Conservation (phyloP, 1,140 invertebrate genomes). For the Brachionus calyciflorus region DNA sequence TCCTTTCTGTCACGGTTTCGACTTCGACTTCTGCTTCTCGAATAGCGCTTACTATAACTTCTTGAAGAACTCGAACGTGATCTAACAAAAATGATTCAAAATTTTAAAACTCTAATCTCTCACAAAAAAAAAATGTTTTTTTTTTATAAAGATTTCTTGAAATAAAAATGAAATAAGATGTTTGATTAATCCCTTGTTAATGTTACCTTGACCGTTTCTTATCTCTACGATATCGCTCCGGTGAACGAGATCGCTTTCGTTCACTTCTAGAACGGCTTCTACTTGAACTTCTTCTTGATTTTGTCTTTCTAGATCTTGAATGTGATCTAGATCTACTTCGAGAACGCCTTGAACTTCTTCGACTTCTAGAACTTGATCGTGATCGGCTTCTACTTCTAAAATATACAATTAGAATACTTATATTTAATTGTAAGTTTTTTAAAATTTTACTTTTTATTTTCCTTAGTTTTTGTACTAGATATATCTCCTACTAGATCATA, state of each 20-base stretch:
- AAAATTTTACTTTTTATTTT: not conserved
- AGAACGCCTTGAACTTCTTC: not conserved
- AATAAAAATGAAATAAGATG: not conserved
- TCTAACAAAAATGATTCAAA: no score
- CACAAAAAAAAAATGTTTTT: not conserved
- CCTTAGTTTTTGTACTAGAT: not conserved
- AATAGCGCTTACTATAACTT: not conserved
- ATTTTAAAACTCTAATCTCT: no score
- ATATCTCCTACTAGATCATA: conserved; percentile 38
- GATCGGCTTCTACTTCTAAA: not conserved
- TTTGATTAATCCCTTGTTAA: no score
- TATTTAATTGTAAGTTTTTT: not conserved
- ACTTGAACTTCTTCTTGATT: not conserved
- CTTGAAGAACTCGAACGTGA: not conserved
- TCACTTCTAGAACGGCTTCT: conserved; percentile 3
- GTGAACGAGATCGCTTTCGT: not conserved
- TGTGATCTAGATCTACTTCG: not conserved
- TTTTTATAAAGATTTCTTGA: conserved; percentile 1
- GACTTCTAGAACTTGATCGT: not conserved
- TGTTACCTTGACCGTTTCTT: conserved; percentile 7
- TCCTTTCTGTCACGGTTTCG: not conserved
- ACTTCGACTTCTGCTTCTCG: conserved; percentile 4
- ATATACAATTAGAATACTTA: not conserved
- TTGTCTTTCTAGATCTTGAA: not conserved
- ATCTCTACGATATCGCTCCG: conserved; percentile 9